Percentiles rank a stretch among this genome's conserved stretches.
phyloP scores from a whole-genome alignment of 1,140 invertebrate species.

The Manduca sexta region DNA sequence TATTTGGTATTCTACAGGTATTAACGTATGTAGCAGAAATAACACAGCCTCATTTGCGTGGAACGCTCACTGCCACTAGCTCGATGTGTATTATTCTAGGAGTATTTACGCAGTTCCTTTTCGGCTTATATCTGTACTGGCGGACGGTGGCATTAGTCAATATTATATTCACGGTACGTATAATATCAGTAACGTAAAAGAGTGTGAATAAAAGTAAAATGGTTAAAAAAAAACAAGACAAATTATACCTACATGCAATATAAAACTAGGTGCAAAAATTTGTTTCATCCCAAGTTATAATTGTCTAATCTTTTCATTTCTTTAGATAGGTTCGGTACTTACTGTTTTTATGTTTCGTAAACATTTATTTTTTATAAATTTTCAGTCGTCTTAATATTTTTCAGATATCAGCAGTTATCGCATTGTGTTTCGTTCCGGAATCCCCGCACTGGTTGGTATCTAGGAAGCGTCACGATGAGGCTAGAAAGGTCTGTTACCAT shows the following conservation, averaged over 20 bases:
- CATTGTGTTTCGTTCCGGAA: slow-evolving; percentile 82
- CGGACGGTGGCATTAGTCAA: slow-evolving; percentile 80
- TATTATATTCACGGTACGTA: slow-evolving; percentile 75
- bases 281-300: too few relatives aligned
- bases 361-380: neutral
- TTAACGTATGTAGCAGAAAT: slow-evolving; percentile 88
- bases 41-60: slow-evolving; percentile 83
- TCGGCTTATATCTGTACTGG: slow-evolving; percentile 81
- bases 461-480: slow-evolving; percentile 75
- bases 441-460: slow-evolving; percentile 84
- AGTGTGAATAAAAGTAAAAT: too few relatives aligned
- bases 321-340: too few relatives aligned
- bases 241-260: neutral
- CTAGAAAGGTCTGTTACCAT: slow-evolving; percentile 59
- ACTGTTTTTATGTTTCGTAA: too few relatives aligned
- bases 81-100: slow-evolving; percentile 83
- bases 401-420: slow-evolving; percentile 74
- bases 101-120: slow-evolving; percentile 79
- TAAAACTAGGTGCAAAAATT: too few relatives aligned
- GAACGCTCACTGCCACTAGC: slow-evolving; percentile 81
- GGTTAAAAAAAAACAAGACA: too few relatives aligned
- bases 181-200: too few relatives aligned
- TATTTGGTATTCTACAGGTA: slow-evolving; percentile 67
- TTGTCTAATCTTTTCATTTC: too few relatives aligned
- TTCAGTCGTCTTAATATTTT: slow-evolving; percentile 7